Percentiles rank a stretch among this genome's conserved stretches.
These are phyloP conservation scores for Arothron firmamentum DNA, from an alignment of 2,113 vertebrate species.

Conservation along the genomic window DNA sequence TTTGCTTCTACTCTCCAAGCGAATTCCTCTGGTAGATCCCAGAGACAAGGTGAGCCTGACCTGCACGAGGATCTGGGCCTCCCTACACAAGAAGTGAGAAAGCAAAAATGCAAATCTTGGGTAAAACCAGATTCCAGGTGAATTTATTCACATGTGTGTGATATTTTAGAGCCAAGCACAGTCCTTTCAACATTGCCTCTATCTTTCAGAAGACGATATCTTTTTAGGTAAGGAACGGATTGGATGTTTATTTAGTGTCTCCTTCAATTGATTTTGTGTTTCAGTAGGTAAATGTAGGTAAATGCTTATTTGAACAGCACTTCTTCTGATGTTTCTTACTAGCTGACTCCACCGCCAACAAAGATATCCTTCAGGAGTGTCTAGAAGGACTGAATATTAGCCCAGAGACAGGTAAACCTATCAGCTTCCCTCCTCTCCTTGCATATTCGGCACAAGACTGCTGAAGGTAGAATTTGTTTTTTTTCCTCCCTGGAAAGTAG, in stretches of 20 bases:
- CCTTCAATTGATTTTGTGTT: neutral
- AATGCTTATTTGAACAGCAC: neutral
- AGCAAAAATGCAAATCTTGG: neutral
- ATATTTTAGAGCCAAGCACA: conserved; percentile 32
- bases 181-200: conserved; percentile 1
- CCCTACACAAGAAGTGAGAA: conserved; percentile 47
- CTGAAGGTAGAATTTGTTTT: conserved; percentile 4
- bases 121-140: neutral
- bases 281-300: neutral
- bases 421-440: conserved; percentile 18
- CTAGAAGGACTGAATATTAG: conserved; percentile 58
- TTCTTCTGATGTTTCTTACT: conserved; percentile 2
- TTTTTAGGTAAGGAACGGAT: conserved; percentile 32
- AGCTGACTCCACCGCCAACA: conserved; percentile 14
- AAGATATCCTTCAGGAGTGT: conserved; percentile 59
- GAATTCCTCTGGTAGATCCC: conserved; percentile 34
- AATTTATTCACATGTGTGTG: conserved; percentile 16
- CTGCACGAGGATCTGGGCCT: neutral
- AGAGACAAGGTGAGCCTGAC: conserved; percentile 20
- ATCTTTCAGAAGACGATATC: conserved; percentile 11
- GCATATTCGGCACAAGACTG: neutral
- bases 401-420: conserved; percentile 42
- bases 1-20: conserved; percentile 34
- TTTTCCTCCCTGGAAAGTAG: conserved; percentile 21
- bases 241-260: no score